Base-by-base conservation (phyloP, 2,888 invertebrate species). In the Sepioteuthis lessoniana region DNA sequence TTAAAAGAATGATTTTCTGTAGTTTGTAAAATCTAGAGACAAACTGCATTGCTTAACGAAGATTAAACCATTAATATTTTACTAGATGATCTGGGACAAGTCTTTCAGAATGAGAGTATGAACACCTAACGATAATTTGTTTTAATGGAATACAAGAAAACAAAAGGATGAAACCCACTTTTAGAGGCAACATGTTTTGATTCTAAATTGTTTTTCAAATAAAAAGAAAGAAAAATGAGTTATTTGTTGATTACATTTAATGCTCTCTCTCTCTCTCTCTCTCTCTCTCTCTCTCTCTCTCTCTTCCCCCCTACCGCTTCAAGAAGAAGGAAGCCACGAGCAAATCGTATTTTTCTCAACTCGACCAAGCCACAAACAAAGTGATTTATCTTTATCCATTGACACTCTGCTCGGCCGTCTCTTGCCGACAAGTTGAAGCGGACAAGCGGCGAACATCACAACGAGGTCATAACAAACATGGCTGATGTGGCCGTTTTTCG, bases 361-460 rank as follows among this genome's bases (percentile, higher is more conserved):
- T 76, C n/a, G n/a, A 76, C n/a, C n/a, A 76, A 76, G n/a, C n/a
- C 76, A 76, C n/a, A 76, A 76, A 76, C 76, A 76, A 76, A 76
- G 76, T 76, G 76, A 76, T 76, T 76, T 76, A 76, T 76, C 76
- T 35, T 76, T 1, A 76, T 76, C 76, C n/a, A n/a, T 4, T 76
- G 76, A 76, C 76, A 76, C 16, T 35, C n/a, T 16, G 76, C 76
- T 35, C 76, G 76, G 76, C 76, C 76, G 35, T 76, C n/a, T 76
- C 76, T 76, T 76, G 25, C 76, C n/a, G 76, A 35, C 76, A n/a
- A 76, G 31, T 76, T n/a, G 76, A 76, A 28, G n/a, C 76, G 28
- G n/a, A 5, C 31, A 76, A 31, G 31, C 25, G 5, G 55, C 28
- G 28, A 55, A 55, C 55, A 55, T n/a, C 8, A 76, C 13, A 76